phyloP scores from a whole-genome alignment of 2,797 vertebrate species.

The Diplodus sargus region DNA sequence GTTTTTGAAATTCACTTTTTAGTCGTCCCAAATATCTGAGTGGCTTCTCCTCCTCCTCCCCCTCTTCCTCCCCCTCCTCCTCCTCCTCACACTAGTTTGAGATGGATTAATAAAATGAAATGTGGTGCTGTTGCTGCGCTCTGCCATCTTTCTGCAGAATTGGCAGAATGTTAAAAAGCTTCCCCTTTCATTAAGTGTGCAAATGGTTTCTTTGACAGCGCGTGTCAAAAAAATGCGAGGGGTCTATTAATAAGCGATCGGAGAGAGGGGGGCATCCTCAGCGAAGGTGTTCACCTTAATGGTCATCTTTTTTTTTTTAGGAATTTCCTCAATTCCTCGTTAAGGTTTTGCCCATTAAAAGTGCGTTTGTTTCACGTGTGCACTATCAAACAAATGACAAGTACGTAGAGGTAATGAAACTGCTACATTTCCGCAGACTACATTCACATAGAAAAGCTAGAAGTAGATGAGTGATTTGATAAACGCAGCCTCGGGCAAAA shows the following conservation, averaged over 20 bases:
- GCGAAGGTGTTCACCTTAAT: slow-evolving; percentile 68
- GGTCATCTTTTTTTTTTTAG: slow-evolving; percentile 67
- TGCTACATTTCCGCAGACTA: slow-evolving; percentile 41
- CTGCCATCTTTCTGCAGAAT: slow-evolving; percentile 73
- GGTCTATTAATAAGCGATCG: slow-evolving; percentile 73
- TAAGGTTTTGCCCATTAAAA: slow-evolving; percentile 68
- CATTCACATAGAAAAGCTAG: slow-evolving; percentile 63
- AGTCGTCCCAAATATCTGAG: slow-evolving; percentile 28
- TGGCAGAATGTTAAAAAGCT: slow-evolving; percentile 67
- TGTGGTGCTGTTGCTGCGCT: slow-evolving; percentile 41
- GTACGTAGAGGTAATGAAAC: slow-evolving; percentile 59
- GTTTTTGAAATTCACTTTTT: slow-evolving; percentile 44
- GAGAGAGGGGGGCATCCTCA: slow-evolving; percentile 63
- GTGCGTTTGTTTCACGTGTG: slow-evolving; percentile 59
- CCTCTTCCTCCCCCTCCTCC: slow-evolving; percentile 9
- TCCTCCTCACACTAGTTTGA: slow-evolving; percentile 26
- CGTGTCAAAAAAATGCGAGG: slow-evolving; percentile 75
- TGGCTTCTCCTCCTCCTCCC: slow-evolving; percentile 16
- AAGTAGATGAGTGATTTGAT: slow-evolving; percentile 70
- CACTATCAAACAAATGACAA: slow-evolving; percentile 51
- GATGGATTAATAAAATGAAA: slow-evolving; percentile 68
- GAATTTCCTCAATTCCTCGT: slow-evolving; percentile 73
- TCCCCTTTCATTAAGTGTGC: slow-evolving; percentile 74
- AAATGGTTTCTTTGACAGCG: slow-evolving; percentile 78
- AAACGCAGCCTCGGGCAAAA: slow-evolving; percentile 66